phyloP scores from a whole-genome alignment of 2,113 vertebrate genomes.

The Tragelaphus buxtoni region DNA sequence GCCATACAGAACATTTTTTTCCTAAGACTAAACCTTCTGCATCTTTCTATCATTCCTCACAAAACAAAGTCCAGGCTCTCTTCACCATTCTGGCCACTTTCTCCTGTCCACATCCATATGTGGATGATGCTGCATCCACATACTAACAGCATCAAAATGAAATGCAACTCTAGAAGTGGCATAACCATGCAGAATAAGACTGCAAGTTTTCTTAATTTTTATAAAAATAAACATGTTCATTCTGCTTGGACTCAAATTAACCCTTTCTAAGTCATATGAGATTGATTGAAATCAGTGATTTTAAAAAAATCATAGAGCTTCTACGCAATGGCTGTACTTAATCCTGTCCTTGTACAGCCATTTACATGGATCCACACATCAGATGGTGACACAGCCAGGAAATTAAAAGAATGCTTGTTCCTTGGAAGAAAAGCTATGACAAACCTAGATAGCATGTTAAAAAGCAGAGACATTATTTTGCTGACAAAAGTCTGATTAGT shows the following conservation, averaged over 20 bases:
- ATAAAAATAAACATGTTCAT: not conserved
- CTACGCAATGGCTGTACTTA: not conserved
- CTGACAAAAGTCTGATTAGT: not conserved
- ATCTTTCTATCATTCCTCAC: not conserved
- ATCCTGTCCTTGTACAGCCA: not conserved
- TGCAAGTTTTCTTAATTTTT: not conserved
- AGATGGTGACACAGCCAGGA: not conserved
- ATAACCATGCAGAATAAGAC: not conserved
- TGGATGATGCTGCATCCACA: no score
- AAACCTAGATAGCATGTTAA: not conserved
- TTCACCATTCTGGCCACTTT: not conserved
- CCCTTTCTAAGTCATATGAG: not conserved
- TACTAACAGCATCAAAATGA: not conserved
- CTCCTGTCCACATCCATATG: not conserved
- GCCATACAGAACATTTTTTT: not conserved
- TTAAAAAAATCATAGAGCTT: not conserved
- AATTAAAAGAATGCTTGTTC: not conserved
- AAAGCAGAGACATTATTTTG: not conserved
- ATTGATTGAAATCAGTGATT: not conserved
- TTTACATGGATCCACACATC: not conserved
- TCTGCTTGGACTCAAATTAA: not conserved
- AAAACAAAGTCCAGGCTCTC: not conserved
- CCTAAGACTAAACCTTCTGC: not conserved
- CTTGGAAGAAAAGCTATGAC: not conserved
- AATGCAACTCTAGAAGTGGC: not conserved